phyloP scores from a whole-genome alignment of 1,140 invertebrate genomes.

The Trissolcus basalis region DNA sequence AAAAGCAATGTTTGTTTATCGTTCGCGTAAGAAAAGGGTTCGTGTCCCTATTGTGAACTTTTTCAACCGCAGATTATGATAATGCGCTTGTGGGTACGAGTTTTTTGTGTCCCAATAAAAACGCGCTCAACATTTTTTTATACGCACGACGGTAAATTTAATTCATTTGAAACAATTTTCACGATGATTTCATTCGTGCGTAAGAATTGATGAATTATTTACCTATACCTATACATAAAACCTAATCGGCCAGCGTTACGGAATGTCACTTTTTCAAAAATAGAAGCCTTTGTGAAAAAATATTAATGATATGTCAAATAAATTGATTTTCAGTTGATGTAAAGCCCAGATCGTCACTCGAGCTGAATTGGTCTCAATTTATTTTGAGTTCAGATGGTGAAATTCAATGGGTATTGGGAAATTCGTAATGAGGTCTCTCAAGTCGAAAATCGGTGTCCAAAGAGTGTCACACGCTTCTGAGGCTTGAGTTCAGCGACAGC shows the following conservation, averaged over 20 bases:
- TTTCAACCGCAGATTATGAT: conserved; percentile 22
- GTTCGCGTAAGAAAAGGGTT: conserved; percentile 23
- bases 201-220: neutral
- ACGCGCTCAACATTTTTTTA: neutral
- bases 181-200: neutral
- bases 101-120: conserved; percentile 11
- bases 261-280: too few relatives aligned
- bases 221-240: too few relatives aligned
- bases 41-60: conserved; percentile 18
- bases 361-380: too few relatives aligned
- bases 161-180: conserved; percentile 1
- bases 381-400: too few relatives aligned
- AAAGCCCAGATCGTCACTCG: too few relatives aligned
- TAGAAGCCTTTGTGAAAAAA: too few relatives aligned
- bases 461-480: conserved; percentile 16
- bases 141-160: neutral
- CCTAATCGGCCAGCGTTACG: too few relatives aligned
- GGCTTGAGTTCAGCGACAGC: conserved; percentile 38
- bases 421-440: neutral
- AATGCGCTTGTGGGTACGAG: conserved; percentile 8
- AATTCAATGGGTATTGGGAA: too few relatives aligned
- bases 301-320: too few relatives aligned
- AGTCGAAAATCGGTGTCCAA: conserved; percentile 2
- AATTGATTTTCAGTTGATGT: too few relatives aligned
- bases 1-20: conserved; percentile 37